A percentile compares a stretch with the other conserved stretches of the same genome.
Evolutionary conservation across 2,113 vertebrate species (phyloP).

Genomic region (Artemisiospiza belli): DNA sequence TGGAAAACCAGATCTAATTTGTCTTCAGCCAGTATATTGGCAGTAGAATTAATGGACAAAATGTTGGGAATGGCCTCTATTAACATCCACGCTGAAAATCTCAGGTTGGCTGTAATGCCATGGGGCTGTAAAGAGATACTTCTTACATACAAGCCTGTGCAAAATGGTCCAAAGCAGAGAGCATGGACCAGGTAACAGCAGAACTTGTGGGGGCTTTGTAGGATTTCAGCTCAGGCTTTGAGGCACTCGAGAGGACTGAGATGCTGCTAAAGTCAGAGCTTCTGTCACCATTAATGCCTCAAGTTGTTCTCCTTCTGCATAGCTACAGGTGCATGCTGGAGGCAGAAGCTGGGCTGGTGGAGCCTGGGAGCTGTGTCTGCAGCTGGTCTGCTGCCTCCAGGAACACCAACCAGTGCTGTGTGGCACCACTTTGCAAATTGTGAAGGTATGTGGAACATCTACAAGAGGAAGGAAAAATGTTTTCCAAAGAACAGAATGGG

Average conservation of each 20-base stretch:
- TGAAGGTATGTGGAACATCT: neutral
- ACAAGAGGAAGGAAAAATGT: neutral
- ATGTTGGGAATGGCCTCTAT: neutral
- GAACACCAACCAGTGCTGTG: accelerated
- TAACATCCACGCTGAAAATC: neutral
- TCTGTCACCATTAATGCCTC: neutral
- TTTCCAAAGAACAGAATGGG: neutral
- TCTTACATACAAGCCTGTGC: accelerated
- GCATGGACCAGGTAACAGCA: accelerated
- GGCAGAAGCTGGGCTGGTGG: neutral
- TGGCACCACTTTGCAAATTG: neutral
- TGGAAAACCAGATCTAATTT: neutral
- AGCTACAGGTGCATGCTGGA: neutral
- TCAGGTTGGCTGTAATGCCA: neutral
- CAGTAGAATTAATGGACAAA: neutral
- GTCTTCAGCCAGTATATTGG: neutral
- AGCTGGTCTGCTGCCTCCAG: neutral
- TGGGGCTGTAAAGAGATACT: neutral
- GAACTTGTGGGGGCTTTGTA: neutral
- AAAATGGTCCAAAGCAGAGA: neutral
- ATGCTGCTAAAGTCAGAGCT: neutral
- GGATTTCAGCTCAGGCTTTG: neutral
- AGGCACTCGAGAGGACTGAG: neutral
- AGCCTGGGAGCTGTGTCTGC: neutral
- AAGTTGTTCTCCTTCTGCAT: neutral